These are phyloP conservation scores for Nipponia nippon DNA, from an alignment of 2,113 vertebrate species.

Conservation along the genomic window DNA sequence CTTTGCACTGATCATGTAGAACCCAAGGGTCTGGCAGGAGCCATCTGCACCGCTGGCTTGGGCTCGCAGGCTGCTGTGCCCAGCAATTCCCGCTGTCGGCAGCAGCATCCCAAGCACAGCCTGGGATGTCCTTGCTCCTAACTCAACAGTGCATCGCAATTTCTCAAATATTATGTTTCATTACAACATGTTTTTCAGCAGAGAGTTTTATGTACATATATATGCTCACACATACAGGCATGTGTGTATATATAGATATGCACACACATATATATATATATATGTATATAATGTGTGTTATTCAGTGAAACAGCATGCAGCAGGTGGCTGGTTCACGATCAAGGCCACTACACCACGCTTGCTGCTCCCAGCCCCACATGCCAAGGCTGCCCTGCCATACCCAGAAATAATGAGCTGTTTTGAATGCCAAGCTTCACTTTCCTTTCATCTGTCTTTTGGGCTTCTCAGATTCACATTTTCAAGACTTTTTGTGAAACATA, in stretches of 20 bases:
- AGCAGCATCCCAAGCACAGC: background rate
- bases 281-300: background rate
- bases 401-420: background rate
- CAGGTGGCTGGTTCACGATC: background rate
- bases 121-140: background rate
- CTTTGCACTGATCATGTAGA: background rate
- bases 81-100: accelerated
- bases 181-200: background rate
- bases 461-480: background rate
- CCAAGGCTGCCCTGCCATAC: background rate
- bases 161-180: background rate
- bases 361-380: background rate
- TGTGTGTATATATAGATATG: background rate
- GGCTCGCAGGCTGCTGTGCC: background rate
- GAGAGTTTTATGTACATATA: too few relatives aligned
- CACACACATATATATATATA: too few relatives aligned
- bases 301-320: background rate
- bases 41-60: background rate
- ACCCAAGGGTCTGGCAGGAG: background rate
- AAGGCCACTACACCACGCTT: background rate
- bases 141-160: accelerated
- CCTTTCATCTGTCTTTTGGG: background rate
- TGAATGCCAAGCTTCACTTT: background rate
- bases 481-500: background rate
- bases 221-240: background rate